These are phyloP conservation scores for Otus scops DNA, from an alignment of 2,797 vertebrate species.

Conservation along the genomic window DNA sequence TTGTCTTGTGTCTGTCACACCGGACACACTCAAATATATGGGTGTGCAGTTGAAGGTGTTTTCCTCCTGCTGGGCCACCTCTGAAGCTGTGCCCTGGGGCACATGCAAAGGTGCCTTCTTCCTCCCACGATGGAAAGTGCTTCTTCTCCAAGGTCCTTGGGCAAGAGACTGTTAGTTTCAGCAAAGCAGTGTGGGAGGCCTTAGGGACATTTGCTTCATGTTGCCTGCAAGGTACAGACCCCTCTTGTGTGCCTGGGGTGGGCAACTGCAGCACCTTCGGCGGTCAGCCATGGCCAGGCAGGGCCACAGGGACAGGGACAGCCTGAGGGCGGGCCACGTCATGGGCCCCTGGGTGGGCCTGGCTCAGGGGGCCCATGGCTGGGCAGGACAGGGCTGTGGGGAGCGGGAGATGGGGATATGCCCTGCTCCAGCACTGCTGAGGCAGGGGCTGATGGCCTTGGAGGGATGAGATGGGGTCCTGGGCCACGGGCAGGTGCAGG, in stretches of 20 bases:
- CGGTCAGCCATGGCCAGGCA: rapidly evolving
- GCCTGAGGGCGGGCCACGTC: rapidly evolving
- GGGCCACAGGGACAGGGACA: rapidly evolving
- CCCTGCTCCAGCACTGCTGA: rapidly evolving
- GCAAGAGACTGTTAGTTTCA: background rate
- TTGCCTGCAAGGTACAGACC: background rate
- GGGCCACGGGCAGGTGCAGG: no score
- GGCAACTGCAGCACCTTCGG: background rate
- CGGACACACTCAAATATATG: background rate
- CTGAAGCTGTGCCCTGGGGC: background rate
- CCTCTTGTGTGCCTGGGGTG: no score
- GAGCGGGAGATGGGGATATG: no score
- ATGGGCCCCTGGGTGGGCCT: rapidly evolving
- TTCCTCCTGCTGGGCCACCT: no score
- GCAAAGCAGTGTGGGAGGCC: background rate
- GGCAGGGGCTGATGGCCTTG: rapidly evolving
- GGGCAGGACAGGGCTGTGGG: background rate
- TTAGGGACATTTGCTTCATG: background rate
- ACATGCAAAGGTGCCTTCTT: rapidly evolving
- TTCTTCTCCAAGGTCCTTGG: rapidly evolving
- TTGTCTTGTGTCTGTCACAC: background rate
- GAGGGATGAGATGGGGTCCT: background rate
- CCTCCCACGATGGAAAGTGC: background rate
- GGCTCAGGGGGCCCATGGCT: rapidly evolving
- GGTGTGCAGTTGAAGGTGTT: background rate